Base-by-base conservation (phyloP, 1,140 invertebrate genomes). In the Pissodes strobi region DNA sequence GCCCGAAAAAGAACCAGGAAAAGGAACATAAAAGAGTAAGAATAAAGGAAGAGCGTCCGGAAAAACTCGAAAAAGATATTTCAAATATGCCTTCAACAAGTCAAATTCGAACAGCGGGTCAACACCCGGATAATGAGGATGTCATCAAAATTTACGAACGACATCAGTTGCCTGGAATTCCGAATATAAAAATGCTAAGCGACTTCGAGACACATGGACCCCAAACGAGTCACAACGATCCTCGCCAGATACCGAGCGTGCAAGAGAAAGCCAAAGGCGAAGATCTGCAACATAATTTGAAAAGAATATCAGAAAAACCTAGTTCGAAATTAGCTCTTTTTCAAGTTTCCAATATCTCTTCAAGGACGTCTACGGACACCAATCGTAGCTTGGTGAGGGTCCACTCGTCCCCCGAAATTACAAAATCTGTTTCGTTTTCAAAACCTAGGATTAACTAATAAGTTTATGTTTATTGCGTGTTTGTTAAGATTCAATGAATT, bases 141-240 rank as follows among this genome's bases (percentile, higher is more conserved):
- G 57, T 73, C 8, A 39, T 69, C 12, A 74, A 74, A 66, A 68
- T 74, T 22, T 74, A 60, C 37, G 72, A 74, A 55, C 52, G 70
- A 34, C 53, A 64, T 17, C 48, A 72, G 38, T 17, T 13, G 2
- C 46, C 60, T n/a, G 70, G 61, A 12, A 51, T 70, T 12, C 72
- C 72, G 18, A 53, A 68, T 18, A 68, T 70, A 10, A 23, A 63
- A 34, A 49, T 70, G 5, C 3, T 67, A n/a, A 55, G 48, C 27
- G 62, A 67, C 27, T 38, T 41, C 6, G 53, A 58, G 12, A n/a
- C n/a, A n/a, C n/a, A n/a, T n/a, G 19, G 9, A 9, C n/a, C 30
- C n/a, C 12, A 43, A 49, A 53, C 15, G 13, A 13, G 45, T 6
- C n/a, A 34, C 34, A 23, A 51, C 17, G 5, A 30, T 9, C 12